A percentile compares a stretch with the other conserved stretches of the same genome.
These are phyloP conservation scores for Phaedon cochleariae DNA, from an alignment of 2,888 invertebrate genomes.

Conservation along the genomic window DNA sequence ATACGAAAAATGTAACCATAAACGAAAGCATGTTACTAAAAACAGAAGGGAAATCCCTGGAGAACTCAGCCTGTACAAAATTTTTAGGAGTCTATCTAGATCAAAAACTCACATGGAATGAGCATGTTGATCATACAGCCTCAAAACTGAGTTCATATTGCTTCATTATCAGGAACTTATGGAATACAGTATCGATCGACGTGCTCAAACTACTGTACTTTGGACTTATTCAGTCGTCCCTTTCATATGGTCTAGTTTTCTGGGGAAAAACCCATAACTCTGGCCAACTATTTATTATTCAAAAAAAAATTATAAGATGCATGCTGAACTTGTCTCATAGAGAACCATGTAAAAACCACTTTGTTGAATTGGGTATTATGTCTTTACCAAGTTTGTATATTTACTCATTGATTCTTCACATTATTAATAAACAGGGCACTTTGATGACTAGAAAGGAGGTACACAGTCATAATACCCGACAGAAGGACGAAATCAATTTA, in stretches of 20 bases:
- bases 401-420: not conserved
- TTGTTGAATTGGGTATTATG: not conserved
- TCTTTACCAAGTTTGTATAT: slow-evolving; percentile 1
- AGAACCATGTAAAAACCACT: not conserved
- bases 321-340: not conserved
- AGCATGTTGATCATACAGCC: slow-evolving; percentile 2
- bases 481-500: slow-evolving; percentile 1
- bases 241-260: not conserved
- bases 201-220: not conserved
- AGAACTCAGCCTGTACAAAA: not conserved
- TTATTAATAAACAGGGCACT: not conserved
- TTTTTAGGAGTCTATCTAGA: not conserved
- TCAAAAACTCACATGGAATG: not conserved
- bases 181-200: not conserved
- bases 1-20: too few relatives aligned
- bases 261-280: not conserved
- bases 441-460: not conserved
- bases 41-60: not conserved
- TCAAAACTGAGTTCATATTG: not conserved
- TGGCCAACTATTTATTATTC: slow-evolving; percentile 2
- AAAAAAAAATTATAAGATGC: not conserved
- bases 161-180: too few relatives aligned
- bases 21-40: too few relatives aligned
- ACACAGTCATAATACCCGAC: not conserved
- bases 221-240: not conserved